Conservation (phyloP, 2,888 invertebrate genomes). For the Antheraea yamamai region DNA sequence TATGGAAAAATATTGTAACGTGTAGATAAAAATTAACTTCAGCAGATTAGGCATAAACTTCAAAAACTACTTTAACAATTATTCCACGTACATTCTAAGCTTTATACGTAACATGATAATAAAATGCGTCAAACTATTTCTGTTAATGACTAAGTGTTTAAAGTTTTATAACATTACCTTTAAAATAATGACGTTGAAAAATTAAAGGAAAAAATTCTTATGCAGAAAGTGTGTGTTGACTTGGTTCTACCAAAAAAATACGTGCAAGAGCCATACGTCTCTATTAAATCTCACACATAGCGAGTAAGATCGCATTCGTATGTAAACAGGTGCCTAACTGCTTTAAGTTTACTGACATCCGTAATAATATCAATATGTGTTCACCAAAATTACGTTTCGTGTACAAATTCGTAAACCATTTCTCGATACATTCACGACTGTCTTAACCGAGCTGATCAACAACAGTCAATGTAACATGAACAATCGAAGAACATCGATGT, state of each 20-base stretch:
- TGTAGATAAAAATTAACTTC: background rate
- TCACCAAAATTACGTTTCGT: conserved; percentile 29
- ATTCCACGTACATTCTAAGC: conserved; percentile 6
- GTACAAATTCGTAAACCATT: conserved; percentile 34
- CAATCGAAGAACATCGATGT: conserved; percentile 26
- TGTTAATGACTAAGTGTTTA: conserved; percentile 23
- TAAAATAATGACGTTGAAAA: conserved; percentile 9
- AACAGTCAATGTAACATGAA: conserved; percentile 35
- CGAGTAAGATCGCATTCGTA: conserved; percentile 59
- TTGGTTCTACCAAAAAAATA: conserved; percentile 57
- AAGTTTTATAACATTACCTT: conserved; percentile 5
- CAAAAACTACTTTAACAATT: background rate
- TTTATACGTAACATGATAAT: background rate
- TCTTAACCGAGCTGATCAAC: background rate
- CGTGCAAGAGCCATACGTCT: conserved; percentile 52
- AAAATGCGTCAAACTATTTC: conserved; percentile 24
- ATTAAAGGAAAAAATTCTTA: conserved; percentile 26
- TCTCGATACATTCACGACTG: conserved; percentile 21
- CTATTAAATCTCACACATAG: conserved; percentile 70
- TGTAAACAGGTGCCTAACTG: conserved; percentile 74
- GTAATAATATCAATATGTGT: conserved; percentile 49
- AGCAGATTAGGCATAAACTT: background rate
- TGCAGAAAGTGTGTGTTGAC: conserved; percentile 48
- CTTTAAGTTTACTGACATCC: conserved; percentile 71
- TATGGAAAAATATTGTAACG: background rate